Percentiles rank a stretch among this genome's conserved stretches.
Conservation (phyloP, 2,888 invertebrate genomes). For the Odontomyia ornata region DNA sequence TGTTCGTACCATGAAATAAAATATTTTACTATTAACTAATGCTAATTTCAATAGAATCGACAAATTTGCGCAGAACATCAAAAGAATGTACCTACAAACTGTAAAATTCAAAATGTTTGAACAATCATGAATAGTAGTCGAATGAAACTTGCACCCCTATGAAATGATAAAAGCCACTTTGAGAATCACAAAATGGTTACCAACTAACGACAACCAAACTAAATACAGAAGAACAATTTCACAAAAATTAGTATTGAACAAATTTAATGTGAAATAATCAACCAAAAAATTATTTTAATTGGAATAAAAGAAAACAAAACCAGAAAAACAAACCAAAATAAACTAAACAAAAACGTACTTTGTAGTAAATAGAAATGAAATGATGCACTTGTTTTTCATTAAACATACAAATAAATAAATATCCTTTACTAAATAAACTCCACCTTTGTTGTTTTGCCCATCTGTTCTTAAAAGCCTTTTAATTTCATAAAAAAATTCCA, state of each 20-base stretch:
- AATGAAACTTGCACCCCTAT: constrained; percentile 56
- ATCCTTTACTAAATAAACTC: background rate
- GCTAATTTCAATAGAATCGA: background rate
- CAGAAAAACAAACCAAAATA: constrained; percentile 43
- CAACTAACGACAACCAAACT: constrained; percentile 34
- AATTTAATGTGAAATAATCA: constrained; percentile 43
- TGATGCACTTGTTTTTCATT: constrained; percentile 57
- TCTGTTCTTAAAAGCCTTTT: background rate
- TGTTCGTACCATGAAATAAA: no score
- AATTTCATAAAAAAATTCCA: background rate
- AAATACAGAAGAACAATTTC: constrained; percentile 43
- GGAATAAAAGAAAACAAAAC: background rate
- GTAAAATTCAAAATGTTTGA: constrained; percentile 36
- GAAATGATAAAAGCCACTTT: constrained; percentile 13
- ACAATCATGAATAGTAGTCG: constrained; percentile 53
- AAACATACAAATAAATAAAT: constrained; percentile 39
- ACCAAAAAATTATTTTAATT: no score
- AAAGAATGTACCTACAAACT: background rate
- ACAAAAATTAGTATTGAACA: constrained; percentile 19
- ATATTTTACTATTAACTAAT: no score
- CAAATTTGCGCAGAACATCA: background rate
- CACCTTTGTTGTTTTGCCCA: constrained; percentile 25
- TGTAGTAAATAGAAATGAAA: constrained; percentile 52
- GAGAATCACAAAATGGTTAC: constrained; percentile 23
- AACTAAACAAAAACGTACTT: constrained; percentile 5